These are phyloP conservation scores for Calidris pygmaea DNA, from an alignment of 2,113 vertebrate genomes.

Conservation along the genomic window DNA sequence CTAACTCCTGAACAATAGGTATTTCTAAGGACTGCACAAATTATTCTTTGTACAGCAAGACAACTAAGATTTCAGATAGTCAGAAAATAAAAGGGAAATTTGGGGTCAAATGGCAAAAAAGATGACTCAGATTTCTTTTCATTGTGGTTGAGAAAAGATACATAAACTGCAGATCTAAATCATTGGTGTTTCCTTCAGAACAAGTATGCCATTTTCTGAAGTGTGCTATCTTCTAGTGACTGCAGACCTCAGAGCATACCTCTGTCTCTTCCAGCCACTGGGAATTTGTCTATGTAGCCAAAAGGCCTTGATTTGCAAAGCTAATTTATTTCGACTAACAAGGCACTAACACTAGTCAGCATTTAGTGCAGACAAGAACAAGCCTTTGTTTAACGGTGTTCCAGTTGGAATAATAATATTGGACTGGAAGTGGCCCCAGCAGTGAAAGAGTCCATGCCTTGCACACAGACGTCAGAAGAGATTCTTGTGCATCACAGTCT, in stretches of 20 bases:
- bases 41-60: background rate
- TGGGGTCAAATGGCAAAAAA: background rate
- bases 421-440: background rate
- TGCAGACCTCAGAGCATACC: background rate
- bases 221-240: background rate
- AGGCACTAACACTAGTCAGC: background rate
- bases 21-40: background rate
- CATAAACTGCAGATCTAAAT: background rate
- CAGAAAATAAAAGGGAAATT: background rate
- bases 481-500: background rate
- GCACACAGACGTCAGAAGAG: background rate
- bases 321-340: background rate
- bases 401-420: background rate
- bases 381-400: background rate
- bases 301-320: background rate
- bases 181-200: background rate
- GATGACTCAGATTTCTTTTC: background rate
- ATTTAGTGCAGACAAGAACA: background rate
- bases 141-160: background rate
- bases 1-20: background rate
- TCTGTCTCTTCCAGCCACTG: background rate
- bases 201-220: background rate
- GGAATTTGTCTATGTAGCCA: background rate
- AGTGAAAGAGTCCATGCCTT: background rate
- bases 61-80: background rate